These are phyloP conservation scores for Esox lucius DNA, from an alignment of 2,797 vertebrate genomes.

Conservation along the genomic window DNA sequence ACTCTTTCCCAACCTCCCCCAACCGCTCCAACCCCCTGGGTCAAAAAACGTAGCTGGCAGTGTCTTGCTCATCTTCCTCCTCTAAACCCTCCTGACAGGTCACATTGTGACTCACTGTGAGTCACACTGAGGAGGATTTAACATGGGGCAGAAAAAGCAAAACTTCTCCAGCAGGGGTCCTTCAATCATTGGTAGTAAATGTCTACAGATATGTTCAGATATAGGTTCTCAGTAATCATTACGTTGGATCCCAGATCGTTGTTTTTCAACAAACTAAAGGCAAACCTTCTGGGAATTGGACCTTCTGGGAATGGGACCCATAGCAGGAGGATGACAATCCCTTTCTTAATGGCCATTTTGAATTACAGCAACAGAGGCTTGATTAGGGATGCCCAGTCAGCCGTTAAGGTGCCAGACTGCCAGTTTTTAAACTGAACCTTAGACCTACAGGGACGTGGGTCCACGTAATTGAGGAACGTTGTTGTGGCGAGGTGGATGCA, in stretches of 20 bases:
- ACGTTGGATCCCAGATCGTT: neutral
- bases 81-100: constrained; percentile 60
- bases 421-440: constrained; percentile 48
- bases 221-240: constrained; percentile 13
- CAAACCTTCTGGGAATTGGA: neutral
- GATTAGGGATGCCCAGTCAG: constrained; percentile 51
- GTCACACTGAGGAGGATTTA: constrained; percentile 37
- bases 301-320: neutral
- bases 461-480: constrained; percentile 52
- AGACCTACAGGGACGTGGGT: constrained; percentile 54
- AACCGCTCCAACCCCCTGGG: constrained; percentile 19
- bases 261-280: neutral
- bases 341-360: neutral
- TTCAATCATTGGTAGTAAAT: constrained; percentile 35
- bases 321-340: neutral
- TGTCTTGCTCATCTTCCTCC: constrained; percentile 15
- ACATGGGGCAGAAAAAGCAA: constrained; percentile 9
- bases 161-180: constrained; percentile 28
- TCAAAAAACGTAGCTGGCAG: constrained; percentile 37
- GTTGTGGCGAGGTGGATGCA: constrained; percentile 10
- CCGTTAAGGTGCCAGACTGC: constrained; percentile 43
- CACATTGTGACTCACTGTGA: constrained; percentile 58
- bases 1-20: neutral
- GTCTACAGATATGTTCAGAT: constrained; percentile 36
- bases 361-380: constrained; percentile 30